A percentile compares a stretch with the other conserved stretches of the same genome.
These are phyloP conservation scores for Caenorhabditis sinica DNA, from an alignment of 2,888 invertebrate genomes.

Conservation along the genomic window DNA sequence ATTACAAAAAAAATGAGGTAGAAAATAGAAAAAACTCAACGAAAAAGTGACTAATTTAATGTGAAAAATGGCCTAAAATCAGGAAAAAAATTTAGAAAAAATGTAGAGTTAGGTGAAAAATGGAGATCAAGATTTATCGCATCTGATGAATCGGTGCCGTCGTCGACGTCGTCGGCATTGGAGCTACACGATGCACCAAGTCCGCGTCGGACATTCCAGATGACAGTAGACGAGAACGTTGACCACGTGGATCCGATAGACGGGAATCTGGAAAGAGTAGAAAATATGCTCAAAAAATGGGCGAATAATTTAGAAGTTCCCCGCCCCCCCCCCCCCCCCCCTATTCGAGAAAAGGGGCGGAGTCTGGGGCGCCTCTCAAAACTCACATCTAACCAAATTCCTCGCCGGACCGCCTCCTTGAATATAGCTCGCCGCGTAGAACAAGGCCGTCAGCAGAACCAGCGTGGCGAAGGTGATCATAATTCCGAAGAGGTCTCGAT, in stretches of 20 bases:
- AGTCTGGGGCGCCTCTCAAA: no score
- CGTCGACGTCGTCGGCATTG: slow-evolving; percentile 13
- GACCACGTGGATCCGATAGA: slow-evolving; percentile 72
- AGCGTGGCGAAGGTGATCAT: slow-evolving; percentile 74
- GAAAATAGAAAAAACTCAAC: background rate
- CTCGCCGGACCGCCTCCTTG: slow-evolving; percentile 78
- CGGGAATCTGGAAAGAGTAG: slow-evolving; percentile 76
- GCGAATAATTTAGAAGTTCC: background rate
- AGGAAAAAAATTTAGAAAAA: background rate
- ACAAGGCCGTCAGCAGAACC: slow-evolving; percentile 76
- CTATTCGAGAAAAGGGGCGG: no score
- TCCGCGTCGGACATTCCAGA: slow-evolving; percentile 64
- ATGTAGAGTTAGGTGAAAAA: background rate
- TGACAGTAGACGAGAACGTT: slow-evolving; percentile 77
- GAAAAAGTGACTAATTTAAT: background rate
- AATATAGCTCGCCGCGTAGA: slow-evolving; percentile 82
- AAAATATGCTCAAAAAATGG: background rate
- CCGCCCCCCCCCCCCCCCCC: no score
- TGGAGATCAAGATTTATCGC: slow-evolving; percentile 13
- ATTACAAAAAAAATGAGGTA: background rate
- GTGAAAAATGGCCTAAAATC: background rate
- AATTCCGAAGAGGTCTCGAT: slow-evolving; percentile 49
- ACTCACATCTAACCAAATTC: slow-evolving; percentile 80
- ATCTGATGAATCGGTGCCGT: slow-evolving; percentile 49
- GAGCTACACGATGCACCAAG: slow-evolving; percentile 6